A percentile compares a stretch with the other conserved stretches of the same genome.
These are phyloP conservation scores for Corythoichthys intestinalis DNA, from an alignment of 2,113 vertebrate species.

Conservation along the genomic window DNA sequence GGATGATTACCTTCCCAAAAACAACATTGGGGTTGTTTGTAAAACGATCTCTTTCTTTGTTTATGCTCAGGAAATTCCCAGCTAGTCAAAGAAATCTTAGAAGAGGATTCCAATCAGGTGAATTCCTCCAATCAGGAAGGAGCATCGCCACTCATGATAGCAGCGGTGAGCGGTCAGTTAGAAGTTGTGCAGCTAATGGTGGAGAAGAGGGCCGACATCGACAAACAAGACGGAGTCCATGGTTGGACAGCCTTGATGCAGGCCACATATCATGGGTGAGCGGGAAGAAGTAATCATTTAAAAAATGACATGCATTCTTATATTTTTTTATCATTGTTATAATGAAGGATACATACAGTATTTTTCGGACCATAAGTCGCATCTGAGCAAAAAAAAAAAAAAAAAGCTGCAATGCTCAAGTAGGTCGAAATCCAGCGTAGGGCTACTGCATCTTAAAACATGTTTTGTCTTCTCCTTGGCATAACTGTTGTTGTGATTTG, in stretches of 20 bases:
- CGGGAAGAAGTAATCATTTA: not conserved
- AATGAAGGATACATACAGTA: no score
- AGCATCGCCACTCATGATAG: constrained; percentile 93
- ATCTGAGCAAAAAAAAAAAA: no score
- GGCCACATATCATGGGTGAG: constrained; percentile 93
- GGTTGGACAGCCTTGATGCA: constrained; percentile 98
- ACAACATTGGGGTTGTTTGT: not conserved
- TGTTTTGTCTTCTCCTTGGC: no score
- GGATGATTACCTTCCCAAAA: not conserved
- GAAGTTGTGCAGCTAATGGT: constrained; percentile 90
- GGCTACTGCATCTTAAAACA: no score
- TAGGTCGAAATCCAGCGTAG: no score
- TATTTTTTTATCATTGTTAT: no score
- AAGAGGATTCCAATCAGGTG: constrained; percentile 87
- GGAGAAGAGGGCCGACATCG: constrained; percentile 83
- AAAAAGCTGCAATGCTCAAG: no score
- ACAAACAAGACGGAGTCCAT: constrained; percentile 89
- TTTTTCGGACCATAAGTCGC: no score
- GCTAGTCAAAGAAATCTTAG: constrained; percentile 89
- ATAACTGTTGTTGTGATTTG: no score
- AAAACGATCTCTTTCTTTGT: not conserved
- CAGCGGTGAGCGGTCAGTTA: constrained; percentile 88
- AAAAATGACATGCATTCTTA: no score
- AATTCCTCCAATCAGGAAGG: constrained; percentile 89
- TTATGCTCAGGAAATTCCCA: constrained; percentile 81